phyloP scores from a whole-genome alignment of 2,888 invertebrate species.

The Ochropacha duplaris region DNA sequence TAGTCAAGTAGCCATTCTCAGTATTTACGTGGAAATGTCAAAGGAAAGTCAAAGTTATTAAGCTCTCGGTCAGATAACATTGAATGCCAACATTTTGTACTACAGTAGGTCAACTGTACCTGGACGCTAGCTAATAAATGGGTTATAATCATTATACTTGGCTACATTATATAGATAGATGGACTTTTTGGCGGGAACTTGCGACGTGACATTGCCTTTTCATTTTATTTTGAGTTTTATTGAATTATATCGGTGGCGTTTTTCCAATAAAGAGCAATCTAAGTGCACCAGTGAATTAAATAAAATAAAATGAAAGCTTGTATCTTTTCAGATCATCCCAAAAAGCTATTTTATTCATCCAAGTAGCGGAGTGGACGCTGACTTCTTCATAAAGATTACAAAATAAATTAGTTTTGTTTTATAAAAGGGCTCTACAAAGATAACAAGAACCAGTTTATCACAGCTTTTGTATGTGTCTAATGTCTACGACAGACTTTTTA shows the following conservation, averaged over 20 bases:
- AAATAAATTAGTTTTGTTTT: background rate
- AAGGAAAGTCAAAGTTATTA: constrained; percentile 7
- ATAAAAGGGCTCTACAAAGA: background rate
- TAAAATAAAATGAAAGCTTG: too few species aligned
- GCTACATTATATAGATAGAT: too few species aligned
- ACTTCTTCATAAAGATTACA: background rate
- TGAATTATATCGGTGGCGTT: too few species aligned
- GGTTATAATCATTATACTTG: too few species aligned
- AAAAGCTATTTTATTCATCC: background rate
- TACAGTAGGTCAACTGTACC: background rate
- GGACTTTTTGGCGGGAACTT: too few species aligned
- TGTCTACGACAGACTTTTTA: background rate
- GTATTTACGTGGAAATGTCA: background rate
- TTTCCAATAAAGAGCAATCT: too few species aligned
- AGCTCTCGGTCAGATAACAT: background rate
- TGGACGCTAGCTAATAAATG: background rate
- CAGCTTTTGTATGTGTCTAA: background rate
- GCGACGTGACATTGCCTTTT: too few species aligned
- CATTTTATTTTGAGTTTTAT: too few species aligned
- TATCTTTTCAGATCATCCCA: too few species aligned
- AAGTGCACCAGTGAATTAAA: too few species aligned
- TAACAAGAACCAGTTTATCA: background rate
- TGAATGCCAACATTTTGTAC: background rate
- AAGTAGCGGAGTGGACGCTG: background rate
- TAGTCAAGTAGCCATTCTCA: background rate